phyloP scores from a whole-genome alignment of 2,113 vertebrate genomes.

The Sus scrofa region DNA sequence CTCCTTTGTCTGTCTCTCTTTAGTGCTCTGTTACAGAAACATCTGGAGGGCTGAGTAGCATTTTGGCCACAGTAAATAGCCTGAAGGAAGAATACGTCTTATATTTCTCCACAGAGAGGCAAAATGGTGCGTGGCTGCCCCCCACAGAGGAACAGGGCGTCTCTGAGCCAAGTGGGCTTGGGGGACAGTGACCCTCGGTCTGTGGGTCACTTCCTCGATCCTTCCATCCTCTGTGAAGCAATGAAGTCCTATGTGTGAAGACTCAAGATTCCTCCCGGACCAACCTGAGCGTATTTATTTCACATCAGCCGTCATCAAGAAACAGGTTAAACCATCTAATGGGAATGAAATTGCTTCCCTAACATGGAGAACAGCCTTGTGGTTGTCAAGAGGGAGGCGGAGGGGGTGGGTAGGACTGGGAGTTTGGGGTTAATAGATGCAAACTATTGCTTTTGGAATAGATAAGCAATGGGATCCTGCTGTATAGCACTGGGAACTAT shows the following conservation, averaged over 20 bases:
- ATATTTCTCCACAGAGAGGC: constrained; percentile 68
- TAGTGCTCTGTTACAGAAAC: constrained; percentile 85
- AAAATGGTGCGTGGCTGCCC: constrained; percentile 40
- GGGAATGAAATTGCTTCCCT: not conserved
- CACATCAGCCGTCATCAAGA: constrained; percentile 44
- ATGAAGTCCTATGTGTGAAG: constrained; percentile 49
- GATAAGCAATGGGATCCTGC: too few species aligned
- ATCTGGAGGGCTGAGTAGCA: constrained; percentile 82
- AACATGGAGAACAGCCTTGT: too few species aligned
- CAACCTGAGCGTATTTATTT: constrained; percentile 26
- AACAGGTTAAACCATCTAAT: not conserved
- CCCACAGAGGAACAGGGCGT: constrained; percentile 22
- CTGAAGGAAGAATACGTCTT: constrained; percentile 77
- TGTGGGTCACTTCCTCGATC: constrained; percentile 52
- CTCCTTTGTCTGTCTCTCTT: constrained; percentile 80
- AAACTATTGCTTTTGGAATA: too few species aligned
- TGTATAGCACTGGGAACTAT: too few species aligned
- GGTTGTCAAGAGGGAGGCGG: too few species aligned
- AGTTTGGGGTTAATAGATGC: too few species aligned
- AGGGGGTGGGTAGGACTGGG: too few species aligned
- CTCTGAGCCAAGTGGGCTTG: constrained; percentile 54
- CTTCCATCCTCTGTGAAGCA: constrained; percentile 59
- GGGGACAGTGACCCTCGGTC: not conserved
- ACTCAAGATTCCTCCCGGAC: constrained; percentile 45
- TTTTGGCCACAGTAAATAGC: constrained; percentile 75